Percentiles rank a stretch among this genome's conserved stretches.
These are phyloP conservation scores for Palythoa grandis DNA, from an alignment of 92 coral and sea anemone species.

Conservation along the genomic window DNA sequence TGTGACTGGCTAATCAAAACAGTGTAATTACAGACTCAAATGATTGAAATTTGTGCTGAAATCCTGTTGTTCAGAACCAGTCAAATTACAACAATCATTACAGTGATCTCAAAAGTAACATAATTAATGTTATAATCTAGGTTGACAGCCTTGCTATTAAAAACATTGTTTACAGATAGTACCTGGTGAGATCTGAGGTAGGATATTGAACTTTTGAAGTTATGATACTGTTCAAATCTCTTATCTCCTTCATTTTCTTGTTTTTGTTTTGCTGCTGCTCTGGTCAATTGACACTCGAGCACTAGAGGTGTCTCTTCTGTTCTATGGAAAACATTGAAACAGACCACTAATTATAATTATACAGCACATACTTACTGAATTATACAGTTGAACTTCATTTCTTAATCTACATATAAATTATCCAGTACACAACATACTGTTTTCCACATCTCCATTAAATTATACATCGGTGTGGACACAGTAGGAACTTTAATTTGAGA, in stretches of 20 bases:
- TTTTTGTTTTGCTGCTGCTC: constrained; percentile 34
- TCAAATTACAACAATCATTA: too few species aligned
- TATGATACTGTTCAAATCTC: constrained; percentile 79
- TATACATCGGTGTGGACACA: too few species aligned
- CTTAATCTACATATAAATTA: not conserved
- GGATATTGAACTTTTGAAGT: constrained; percentile 44
- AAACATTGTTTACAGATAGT: not conserved
- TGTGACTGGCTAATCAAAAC: too few species aligned
- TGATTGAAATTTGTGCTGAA: too few species aligned
- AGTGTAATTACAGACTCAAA: too few species aligned
- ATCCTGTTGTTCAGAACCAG: too few species aligned
- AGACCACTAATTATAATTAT: not conserved
- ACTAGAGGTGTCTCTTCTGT: constrained; percentile 35
- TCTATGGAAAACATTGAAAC: not conserved
- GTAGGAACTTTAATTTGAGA: too few species aligned
- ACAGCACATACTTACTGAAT: not conserved
- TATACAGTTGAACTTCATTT: not conserved
- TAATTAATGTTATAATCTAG: too few species aligned
- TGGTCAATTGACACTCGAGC: constrained; percentile 23
- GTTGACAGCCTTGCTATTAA: too few species aligned
- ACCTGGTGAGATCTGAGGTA: constrained; percentile 55
- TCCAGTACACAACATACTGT: too few species aligned
- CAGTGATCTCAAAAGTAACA: too few species aligned
- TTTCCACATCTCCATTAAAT: too few species aligned
- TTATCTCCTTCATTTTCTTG: constrained; percentile 59